Percentiles rank a stretch among this genome's conserved stretches.
Conservation (phyloP, 2,113 vertebrate species). For the Cacatua alba region DNA sequence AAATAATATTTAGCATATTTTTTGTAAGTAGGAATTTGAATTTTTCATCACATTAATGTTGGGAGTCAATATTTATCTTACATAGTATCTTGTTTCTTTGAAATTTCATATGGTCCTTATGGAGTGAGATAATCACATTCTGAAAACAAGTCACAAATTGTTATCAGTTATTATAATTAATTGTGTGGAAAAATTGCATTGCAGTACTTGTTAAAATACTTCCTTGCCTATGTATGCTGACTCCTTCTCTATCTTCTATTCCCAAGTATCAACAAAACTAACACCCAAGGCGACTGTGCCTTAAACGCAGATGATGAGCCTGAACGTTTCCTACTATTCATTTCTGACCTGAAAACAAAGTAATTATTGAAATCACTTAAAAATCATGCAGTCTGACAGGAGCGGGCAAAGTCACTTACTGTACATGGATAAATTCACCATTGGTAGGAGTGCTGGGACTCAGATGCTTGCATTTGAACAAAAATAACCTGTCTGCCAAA, state of each 20-base stretch:
- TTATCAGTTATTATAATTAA: background rate
- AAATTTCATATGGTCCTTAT: background rate
- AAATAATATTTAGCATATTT: background rate
- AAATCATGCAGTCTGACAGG: background rate
- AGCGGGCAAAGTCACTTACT: background rate
- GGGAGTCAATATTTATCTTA: background rate
- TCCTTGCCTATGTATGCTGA: background rate
- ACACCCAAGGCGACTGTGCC: background rate
- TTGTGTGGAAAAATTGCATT: background rate
- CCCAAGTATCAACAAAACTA: background rate
- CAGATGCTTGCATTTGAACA: background rate
- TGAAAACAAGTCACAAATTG: background rate
- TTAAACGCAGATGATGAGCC: background rate
- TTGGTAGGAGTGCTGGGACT: background rate
- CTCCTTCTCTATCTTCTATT: background rate
- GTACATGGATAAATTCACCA: background rate
- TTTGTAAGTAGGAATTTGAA: background rate
- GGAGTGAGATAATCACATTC: background rate
- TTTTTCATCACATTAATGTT: background rate
- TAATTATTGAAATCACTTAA: background rate
- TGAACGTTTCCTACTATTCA: background rate
- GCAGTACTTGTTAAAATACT: background rate
- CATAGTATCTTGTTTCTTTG: background rate
- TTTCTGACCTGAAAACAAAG: background rate
- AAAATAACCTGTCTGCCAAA: background rate